Evolutionary conservation across 2,113 vertebrate genomes (phyloP).

Genomic region (Gallinago media): DNA sequence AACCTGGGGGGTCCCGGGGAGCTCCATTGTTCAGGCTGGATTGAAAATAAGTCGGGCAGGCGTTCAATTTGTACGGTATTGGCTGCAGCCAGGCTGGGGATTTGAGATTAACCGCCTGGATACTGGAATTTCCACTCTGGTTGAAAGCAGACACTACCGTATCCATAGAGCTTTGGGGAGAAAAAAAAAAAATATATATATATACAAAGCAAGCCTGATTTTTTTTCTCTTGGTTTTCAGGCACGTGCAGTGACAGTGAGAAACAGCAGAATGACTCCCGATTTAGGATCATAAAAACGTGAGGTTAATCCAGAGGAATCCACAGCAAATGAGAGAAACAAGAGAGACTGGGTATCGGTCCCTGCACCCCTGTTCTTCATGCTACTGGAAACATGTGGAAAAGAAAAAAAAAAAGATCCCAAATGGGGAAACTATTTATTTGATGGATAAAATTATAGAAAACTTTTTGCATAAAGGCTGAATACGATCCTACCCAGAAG

Average conservation of each 20-base stretch:
- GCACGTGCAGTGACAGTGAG: background rate
- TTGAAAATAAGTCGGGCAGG: background rate
- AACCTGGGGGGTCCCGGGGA: background rate
- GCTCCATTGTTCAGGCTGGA: accelerated
- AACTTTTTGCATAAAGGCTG: background rate
- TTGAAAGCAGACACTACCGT: background rate
- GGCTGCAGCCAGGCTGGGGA: background rate
- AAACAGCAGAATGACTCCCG: background rate
- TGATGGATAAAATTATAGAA: background rate
- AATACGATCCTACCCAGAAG: background rate
- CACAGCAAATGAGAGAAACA: background rate
- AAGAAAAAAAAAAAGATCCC: background rate
- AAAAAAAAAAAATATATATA: background rate
- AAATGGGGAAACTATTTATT: background rate
- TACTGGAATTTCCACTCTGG: background rate
- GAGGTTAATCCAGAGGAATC: background rate
- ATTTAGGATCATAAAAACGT: background rate
- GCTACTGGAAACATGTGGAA: background rate
- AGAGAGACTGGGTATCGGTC: background rate
- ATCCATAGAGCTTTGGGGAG: background rate
- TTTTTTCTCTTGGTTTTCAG: background rate
- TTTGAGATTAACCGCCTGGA: background rate
- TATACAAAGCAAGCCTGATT: background rate
- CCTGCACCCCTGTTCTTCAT: background rate
- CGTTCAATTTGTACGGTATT: accelerated